Conservation (phyloP, 2,113 vertebrate species). For the Perognathus longimembris region DNA sequence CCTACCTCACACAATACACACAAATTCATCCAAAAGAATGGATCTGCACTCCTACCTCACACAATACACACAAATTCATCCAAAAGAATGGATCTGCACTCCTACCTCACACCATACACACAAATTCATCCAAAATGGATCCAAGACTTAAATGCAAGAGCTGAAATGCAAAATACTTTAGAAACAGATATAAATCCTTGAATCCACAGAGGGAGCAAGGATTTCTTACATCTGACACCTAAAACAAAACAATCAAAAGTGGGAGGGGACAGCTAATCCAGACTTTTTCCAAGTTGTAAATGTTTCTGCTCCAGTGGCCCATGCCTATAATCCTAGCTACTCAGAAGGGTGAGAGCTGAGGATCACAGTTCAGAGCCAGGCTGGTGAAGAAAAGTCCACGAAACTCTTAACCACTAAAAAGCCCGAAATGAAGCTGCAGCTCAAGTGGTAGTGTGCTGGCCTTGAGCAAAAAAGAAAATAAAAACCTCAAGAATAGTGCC, state of each 20-base stretch:
- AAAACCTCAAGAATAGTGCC: too few species aligned
- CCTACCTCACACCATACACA: not conserved
- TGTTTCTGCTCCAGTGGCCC: not conserved
- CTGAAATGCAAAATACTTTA: conserved; percentile 3
- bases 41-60: not conserved
- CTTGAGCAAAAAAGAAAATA: too few species aligned
- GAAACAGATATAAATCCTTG: not conserved
- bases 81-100: not conserved
- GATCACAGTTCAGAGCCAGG: too few species aligned
- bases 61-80: not conserved
- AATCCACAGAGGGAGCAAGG: not conserved
- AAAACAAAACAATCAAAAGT: not conserved
- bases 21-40: not conserved
- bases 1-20: not conserved
- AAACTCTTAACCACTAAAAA: too few species aligned
- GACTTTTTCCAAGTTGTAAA: not conserved
- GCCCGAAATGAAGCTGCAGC: too few species aligned
- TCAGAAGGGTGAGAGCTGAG: too few species aligned
- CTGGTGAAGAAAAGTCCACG: too few species aligned
- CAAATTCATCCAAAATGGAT: not conserved
- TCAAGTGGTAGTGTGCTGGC: too few species aligned
- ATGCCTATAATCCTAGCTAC: too few species aligned
- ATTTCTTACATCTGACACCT: not conserved
- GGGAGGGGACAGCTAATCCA: not conserved
- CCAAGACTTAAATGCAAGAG: not conserved